phyloP scores from a whole-genome alignment of 2,888 invertebrate species.

The Microctonus brassicae region DNA sequence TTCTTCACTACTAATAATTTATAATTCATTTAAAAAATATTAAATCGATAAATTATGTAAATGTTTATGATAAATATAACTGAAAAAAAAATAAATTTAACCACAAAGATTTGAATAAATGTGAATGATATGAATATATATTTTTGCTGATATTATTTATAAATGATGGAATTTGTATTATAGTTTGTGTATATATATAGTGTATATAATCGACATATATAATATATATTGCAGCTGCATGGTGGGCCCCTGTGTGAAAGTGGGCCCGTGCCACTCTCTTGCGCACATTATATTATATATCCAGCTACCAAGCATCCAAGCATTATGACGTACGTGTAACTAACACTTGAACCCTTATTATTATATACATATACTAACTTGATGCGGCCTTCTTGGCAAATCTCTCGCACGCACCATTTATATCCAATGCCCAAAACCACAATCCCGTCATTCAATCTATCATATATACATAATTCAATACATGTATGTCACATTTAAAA shows the following conservation, averaged over 20 bases:
- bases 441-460: not conserved
- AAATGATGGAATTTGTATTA: no score
- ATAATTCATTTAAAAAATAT: no score
- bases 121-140: no score
- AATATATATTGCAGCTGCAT: not conserved
- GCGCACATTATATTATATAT: no score
- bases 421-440: not conserved
- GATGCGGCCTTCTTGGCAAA: not conserved
- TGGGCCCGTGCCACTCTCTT: conserved; percentile 34
- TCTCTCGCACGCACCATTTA: not conserved
- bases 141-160: no score
- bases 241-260: conserved; percentile 28
- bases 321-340: not conserved
- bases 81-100: no score
- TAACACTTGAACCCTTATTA: not conserved
- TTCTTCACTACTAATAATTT: no score
- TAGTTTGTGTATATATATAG: not conserved
- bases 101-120: no score
- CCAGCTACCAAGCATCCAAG: conserved; percentile 6
- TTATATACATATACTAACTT: not conserved
- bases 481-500: not conserved
- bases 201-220: not conserved
- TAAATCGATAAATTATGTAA: no score
- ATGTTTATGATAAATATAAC: no score
- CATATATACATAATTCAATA: conserved; percentile 1